Percentiles rank a stretch among this genome's conserved stretches.
Evolutionary conservation across 2,113 vertebrate genomes (phyloP).

Genomic region (Benitochromis conjunctus): DNA sequence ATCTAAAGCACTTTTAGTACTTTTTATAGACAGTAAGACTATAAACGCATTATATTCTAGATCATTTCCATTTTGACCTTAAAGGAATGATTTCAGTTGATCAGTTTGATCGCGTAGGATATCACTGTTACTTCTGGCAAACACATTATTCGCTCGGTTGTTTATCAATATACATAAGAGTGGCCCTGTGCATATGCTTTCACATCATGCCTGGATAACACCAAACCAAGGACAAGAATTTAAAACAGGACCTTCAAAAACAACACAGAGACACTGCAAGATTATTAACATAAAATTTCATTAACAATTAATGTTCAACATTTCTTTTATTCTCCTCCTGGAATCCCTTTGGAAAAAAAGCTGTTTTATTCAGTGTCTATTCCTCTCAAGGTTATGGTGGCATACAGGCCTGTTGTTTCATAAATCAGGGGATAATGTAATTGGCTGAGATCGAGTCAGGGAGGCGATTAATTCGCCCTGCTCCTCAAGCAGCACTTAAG

Average conservation of each 20-base stretch:
- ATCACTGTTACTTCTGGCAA: background rate
- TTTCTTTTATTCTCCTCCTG: background rate
- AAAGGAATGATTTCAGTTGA: background rate
- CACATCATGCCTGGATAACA: background rate
- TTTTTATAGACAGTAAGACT: rapidly evolving
- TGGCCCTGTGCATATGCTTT: background rate
- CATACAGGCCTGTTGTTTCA: constrained; percentile 73
- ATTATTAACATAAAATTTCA: background rate
- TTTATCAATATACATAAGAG: background rate
- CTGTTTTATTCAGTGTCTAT: background rate
- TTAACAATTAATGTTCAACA: background rate
- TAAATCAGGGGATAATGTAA: constrained; percentile 82
- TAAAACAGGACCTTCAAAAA: background rate
- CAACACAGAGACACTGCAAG: background rate
- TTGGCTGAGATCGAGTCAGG: constrained; percentile 62
- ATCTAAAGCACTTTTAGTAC: background rate
- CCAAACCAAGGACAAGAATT: background rate
- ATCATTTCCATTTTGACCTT: rapidly evolving
- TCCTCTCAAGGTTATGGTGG: constrained; percentile 76
- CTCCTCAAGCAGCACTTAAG: constrained; percentile 61
- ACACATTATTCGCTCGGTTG: background rate
- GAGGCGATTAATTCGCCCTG: constrained; percentile 65
- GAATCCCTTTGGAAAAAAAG: background rate
- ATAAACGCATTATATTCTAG: background rate
- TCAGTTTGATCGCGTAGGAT: background rate